Evolutionary conservation across 2,113 vertebrate species (phyloP).

Genomic region (Peromyscus polionotus): DNA sequence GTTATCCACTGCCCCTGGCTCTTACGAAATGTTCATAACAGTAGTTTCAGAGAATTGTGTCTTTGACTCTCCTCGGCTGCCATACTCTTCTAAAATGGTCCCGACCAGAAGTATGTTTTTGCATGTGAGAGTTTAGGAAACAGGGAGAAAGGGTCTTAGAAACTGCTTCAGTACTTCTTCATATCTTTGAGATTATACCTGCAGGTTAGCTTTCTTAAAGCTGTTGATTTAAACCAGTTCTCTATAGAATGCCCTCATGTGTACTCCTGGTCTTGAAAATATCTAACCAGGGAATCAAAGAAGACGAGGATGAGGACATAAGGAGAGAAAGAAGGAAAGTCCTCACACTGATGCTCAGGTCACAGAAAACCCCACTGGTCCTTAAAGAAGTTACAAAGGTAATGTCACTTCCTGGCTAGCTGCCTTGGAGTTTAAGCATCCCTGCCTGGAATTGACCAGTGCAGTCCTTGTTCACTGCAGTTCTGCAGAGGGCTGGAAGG

Average conservation of each 20-base stretch:
- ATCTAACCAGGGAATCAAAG: not conserved
- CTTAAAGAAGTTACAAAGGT: conserved; percentile 74
- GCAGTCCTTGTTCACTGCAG: not conserved
- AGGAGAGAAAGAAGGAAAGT: conserved; percentile 10
- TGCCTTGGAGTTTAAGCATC: not conserved
- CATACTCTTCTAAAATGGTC: not conserved
- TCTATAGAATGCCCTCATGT: not conserved
- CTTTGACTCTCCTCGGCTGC: not conserved
- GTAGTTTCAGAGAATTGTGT: not conserved
- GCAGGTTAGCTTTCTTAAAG: not conserved
- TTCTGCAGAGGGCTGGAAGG: not conserved
- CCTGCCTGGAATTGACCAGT: not conserved
- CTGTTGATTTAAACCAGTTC: not conserved
- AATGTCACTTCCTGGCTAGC: not conserved
- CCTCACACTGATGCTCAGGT: not conserved
- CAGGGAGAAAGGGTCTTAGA: not conserved
- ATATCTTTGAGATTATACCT: not conserved
- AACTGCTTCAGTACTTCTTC: not conserved
- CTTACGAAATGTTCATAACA: not conserved
- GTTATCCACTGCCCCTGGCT: not conserved
- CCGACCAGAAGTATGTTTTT: conserved; percentile 5
- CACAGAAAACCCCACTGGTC: conserved; percentile 10
- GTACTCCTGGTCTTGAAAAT: conserved; percentile 56
- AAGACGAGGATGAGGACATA: conserved; percentile 44
- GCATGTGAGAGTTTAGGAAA: not conserved